Conservation (phyloP, 2,113 vertebrate species). For the Scatophagus argus region DNA sequence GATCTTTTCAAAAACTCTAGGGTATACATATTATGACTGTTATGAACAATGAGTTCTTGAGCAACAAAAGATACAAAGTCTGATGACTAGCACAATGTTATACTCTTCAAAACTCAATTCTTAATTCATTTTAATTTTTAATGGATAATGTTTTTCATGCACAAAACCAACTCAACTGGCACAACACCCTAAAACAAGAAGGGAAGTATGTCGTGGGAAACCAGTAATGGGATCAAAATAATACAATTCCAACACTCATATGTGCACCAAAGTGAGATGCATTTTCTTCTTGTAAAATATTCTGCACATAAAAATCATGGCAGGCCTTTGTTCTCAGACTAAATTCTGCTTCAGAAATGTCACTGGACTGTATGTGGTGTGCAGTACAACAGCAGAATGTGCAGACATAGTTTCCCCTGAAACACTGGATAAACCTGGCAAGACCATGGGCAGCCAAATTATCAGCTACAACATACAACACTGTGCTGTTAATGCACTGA, state of each 20-base stretch:
- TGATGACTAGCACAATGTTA: no score
- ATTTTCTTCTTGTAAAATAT: conserved; percentile 4
- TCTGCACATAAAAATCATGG: conserved; percentile 40
- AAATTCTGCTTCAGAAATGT: conserved; percentile 18
- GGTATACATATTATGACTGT: no score
- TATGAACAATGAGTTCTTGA: no score
- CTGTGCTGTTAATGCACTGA: conserved; percentile 30
- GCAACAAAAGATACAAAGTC: no score
- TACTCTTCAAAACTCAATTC: no score
- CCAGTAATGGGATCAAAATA: conserved; percentile 27
- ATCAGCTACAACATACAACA: conserved; percentile 49
- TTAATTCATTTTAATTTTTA: no score
- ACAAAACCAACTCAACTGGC: conserved; percentile 44
- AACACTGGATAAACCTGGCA: conserved; percentile 44
- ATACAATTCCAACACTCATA: conserved; percentile 1
- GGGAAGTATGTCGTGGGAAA: conserved; percentile 25
- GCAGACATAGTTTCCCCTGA: conserved; percentile 10
- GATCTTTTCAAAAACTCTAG: no score
- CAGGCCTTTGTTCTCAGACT: conserved; percentile 20
- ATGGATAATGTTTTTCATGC: no score
- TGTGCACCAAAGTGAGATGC: background rate
- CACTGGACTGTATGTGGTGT: conserved; percentile 1
- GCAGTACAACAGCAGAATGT: conserved; percentile 17
- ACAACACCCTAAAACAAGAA: conserved; percentile 49
- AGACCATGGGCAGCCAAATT: conserved; percentile 50